Evolutionary conservation across 1,140 invertebrate genomes (phyloP).

Genomic region (Habropoda laboriosa): DNA sequence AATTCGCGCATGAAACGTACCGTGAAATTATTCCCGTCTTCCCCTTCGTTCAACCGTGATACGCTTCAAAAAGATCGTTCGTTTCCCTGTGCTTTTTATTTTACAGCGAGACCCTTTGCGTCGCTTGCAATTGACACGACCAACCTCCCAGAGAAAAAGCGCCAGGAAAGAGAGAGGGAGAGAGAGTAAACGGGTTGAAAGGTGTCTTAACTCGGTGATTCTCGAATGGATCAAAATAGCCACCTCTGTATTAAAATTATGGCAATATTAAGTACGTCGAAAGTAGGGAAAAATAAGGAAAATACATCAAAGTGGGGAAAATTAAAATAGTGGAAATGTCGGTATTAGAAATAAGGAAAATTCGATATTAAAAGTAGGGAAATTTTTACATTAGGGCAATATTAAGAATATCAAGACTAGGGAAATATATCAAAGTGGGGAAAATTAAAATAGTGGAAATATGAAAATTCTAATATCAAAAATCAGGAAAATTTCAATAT

Average conservation of each 20-base stretch:
- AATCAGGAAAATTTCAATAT: too few species aligned
- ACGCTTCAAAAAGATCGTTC: not conserved
- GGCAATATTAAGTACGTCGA: too few species aligned
- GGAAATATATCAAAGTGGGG: too few species aligned
- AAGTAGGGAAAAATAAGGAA: too few species aligned
- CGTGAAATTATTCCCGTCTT: slow-evolving; percentile 41
- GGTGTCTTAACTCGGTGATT: not conserved
- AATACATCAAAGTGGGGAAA: too few species aligned
- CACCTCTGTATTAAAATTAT: not conserved
- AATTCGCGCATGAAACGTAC: slow-evolving; percentile 28
- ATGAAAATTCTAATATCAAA: too few species aligned
- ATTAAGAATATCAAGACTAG: too few species aligned
- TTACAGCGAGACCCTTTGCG: not conserved
- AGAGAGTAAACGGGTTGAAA: not conserved
- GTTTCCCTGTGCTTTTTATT: not conserved
- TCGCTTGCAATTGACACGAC: not conserved
- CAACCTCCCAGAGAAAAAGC: not conserved
- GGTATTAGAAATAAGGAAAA: too few species aligned
- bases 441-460: too few species aligned
- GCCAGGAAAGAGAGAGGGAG: not conserved
- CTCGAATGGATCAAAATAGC: not conserved
- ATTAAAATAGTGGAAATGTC: too few species aligned
- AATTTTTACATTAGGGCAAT: too few species aligned
- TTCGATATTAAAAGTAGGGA: too few species aligned
- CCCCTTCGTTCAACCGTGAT: not conserved